Conservation (phyloP, 2,797 vertebrate species). For the Simalia tracyae region DNA sequence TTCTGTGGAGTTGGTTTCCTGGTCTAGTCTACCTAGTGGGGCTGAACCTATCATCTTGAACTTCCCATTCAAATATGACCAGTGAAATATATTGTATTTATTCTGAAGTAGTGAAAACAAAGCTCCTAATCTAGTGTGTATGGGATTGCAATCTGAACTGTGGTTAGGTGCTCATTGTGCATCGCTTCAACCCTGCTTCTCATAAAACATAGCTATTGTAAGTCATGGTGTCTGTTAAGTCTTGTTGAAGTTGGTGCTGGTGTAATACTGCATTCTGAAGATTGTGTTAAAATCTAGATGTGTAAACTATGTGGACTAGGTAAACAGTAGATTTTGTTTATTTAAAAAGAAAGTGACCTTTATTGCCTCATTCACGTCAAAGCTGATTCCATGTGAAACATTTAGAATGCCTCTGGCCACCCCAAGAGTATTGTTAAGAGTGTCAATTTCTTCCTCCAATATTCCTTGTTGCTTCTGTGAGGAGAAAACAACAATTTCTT, state of each 20-base stretch:
- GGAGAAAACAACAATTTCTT: neutral
- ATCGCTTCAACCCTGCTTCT: neutral
- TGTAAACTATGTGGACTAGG: neutral
- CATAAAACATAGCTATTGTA: neutral
- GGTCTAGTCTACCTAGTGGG: neutral
- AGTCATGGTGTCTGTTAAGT: neutral
- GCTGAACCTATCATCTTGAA: neutral
- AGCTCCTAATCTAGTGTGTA: neutral
- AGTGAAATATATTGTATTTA: neutral
- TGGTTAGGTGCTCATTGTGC: neutral
- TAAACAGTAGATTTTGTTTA: neutral
- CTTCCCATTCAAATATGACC: neutral
- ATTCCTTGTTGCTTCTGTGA: slow-evolving; percentile 66
- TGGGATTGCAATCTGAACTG: neutral
- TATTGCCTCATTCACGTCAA: slow-evolving; percentile 78
- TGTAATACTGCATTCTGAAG: neutral
- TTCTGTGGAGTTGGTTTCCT: neutral
- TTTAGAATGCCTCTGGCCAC: slow-evolving; percentile 66
- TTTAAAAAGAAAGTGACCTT: slow-evolving; percentile 73
- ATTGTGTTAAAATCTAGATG: neutral
- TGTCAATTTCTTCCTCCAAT: slow-evolving; percentile 67
- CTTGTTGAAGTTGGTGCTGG: neutral
- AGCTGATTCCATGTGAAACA: slow-evolving; percentile 63
- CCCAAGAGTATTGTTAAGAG: slow-evolving; percentile 74
- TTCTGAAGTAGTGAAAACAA: neutral